phyloP scores from a whole-genome alignment of 2,888 invertebrate species.

The Xestia c-nigrum region DNA sequence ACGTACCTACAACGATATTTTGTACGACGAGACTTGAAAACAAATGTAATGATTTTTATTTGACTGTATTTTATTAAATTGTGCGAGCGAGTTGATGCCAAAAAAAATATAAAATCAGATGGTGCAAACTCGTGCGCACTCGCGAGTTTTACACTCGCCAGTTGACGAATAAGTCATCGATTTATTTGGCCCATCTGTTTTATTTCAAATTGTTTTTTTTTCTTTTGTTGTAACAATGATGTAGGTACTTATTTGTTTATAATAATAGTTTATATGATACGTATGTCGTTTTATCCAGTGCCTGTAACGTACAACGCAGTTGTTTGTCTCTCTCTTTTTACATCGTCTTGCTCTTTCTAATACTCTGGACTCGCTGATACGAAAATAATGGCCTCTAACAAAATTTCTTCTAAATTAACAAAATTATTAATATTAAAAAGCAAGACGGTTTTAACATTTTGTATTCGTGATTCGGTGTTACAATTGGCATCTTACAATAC shows the following conservation, averaged over 20 bases:
- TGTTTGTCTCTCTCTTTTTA: constrained; percentile 67
- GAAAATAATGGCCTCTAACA: constrained; percentile 49
- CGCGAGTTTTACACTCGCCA: too few species aligned
- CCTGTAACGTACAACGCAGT: constrained; percentile 82
- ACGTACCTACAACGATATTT: too few species aligned
- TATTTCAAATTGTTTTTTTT: too few species aligned
- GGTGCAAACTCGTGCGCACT: too few species aligned
- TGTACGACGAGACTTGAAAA: too few species aligned
- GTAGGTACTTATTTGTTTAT: neutral
- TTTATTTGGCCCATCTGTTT: too few species aligned
- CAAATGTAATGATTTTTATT: too few species aligned
- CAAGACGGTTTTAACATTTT: constrained; percentile 63
- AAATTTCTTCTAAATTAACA: constrained; percentile 51
- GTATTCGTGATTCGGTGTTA: constrained; percentile 68
- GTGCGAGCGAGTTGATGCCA: too few species aligned
- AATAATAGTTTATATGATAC: neutral
- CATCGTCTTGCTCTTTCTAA: constrained; percentile 73
- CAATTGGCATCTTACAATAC: constrained; percentile 63
- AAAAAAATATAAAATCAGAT: too few species aligned
- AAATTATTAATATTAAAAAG: constrained; percentile 52
- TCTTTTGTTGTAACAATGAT: neutral
- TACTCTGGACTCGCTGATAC: constrained; percentile 46
- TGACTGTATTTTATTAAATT: too few species aligned
- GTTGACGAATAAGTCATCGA: too few species aligned
- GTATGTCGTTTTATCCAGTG: constrained; percentile 72